Evolutionary conservation across 2,797 vertebrate genomes (phyloP).

Genomic region (Pseudomugil tenellus): DNA sequence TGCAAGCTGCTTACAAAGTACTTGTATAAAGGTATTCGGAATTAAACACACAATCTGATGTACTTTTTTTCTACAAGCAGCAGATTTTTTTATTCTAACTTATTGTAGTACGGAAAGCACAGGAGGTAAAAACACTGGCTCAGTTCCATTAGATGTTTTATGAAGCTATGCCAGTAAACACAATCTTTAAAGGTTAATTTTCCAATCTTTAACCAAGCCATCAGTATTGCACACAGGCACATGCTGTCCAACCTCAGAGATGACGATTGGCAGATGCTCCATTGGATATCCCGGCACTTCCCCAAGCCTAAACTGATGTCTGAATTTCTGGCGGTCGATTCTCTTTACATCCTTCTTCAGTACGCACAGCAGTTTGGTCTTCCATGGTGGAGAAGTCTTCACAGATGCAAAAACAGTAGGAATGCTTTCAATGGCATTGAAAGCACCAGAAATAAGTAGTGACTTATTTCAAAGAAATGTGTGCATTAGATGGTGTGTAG

Average conservation of each 20-base stretch:
- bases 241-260: conserved; percentile 77
- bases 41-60: not conserved
- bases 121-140: not conserved
- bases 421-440: conserved; percentile 83
- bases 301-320: conserved; percentile 72
- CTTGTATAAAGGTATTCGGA: not conserved
- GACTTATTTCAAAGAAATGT: conserved; percentile 80
- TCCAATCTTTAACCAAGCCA: too few relatives aligned
- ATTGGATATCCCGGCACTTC: conserved; percentile 79
- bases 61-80: not conserved
- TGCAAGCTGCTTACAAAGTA: not conserved
- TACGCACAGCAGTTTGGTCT: conserved; percentile 80
- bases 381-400: conserved; percentile 78
- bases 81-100: not conserved
- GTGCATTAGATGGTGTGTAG: conserved; percentile 51
- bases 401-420: conserved; percentile 71
- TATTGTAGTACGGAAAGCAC: not conserved
- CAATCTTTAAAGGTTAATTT: too few relatives aligned
- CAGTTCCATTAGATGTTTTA: not conserved
- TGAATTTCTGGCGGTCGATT: conserved; percentile 65
- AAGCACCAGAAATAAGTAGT: conserved; percentile 85
- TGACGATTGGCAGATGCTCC: conserved; percentile 84
- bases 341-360: conserved; percentile 76
- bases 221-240: not conserved
- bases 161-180: not conserved